Base-by-base conservation (phyloP, 2,113 vertebrate genomes). In the Apteryx mantelli region DNA sequence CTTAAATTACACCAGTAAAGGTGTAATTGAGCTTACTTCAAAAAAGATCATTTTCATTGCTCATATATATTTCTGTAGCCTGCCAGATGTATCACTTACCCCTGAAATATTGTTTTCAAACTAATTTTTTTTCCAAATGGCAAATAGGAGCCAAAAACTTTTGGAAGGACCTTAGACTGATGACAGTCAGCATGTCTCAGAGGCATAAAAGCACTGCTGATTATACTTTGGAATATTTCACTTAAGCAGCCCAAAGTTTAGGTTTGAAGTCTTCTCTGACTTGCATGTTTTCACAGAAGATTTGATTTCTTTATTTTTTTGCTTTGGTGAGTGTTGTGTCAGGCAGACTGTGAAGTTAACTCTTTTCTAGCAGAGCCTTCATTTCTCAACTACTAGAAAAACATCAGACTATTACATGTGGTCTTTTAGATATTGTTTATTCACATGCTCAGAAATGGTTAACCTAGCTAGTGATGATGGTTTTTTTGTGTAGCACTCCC, bases 391-490 rank as follows among this genome's bases (percentile, higher is more conserved):
- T 16, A 53, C 50, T 12, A 42, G 52, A 48, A 88, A 91, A 89
- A 42, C 30, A 82, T 68, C 70, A 91, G 60, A 71, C 60, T 70
- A 69, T 53, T 79, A 79, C 82, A 66, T 87, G 74, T 44, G 13
- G 69, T 85, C 13, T 91, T 91, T 70, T 36, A 63, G 34, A 9
- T 82, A 56, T 82, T 84, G 69, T 84, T 91, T 96, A 92, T 94
- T 90, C 50, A 69, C 69, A 26, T 82, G 28, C 44, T 89, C 15
- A 65, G 69, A 90, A 81, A 69, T 34, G 19, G 66, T 25, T 89
- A 1, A 61, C 84, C 9, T 66, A 66, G 36, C 32, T 42, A 73
- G 12, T 0, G 3, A 16, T 13, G 8, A 26, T 52, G 24, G 2
- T 77, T 79, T 76, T 70, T 92, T 71, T 6, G 13, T 77, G 4